Percentiles rank a stretch among this genome's conserved stretches.
These are phyloP conservation scores for Prunella strophiata DNA, from an alignment of 2,797 vertebrate species.

Conservation along the genomic window DNA sequence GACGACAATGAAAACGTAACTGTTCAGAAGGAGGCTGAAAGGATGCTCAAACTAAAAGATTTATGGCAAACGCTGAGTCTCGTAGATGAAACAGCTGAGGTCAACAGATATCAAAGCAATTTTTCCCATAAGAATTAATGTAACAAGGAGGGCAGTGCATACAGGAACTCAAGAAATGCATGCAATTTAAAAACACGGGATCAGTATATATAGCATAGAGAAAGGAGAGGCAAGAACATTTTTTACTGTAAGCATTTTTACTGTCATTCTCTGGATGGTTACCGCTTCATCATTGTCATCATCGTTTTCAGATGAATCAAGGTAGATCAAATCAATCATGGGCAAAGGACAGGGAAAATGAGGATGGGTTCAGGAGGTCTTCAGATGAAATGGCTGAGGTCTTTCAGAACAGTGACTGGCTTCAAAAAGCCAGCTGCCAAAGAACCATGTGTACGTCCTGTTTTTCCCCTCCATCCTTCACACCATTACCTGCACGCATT, in stretches of 20 bases:
- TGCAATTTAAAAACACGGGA: neutral
- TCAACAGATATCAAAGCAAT: conserved; percentile 48
- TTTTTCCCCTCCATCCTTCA: neutral
- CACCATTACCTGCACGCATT: neutral
- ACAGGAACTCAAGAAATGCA: conserved; percentile 25
- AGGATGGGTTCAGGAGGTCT: neutral
- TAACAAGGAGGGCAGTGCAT: conserved; percentile 26
- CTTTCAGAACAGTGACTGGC: neutral
- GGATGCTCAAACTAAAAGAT: conserved; percentile 33
- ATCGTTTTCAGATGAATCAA: conserved; percentile 53
- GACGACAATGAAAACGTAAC: conserved; percentile 42
- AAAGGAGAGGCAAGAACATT: conserved; percentile 31
- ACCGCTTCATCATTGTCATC: conserved; percentile 53
- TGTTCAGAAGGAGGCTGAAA: conserved; percentile 19
- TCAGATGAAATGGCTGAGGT: neutral
- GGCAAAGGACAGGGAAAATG: neutral
- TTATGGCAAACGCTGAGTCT: neutral
- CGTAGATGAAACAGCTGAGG: conserved; percentile 33
- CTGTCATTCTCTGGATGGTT: conserved; percentile 13
- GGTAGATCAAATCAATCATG: conserved; percentile 24
- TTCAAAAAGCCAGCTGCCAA: conserved; percentile 4
- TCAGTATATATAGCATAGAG: neutral
- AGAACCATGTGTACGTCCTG: neutral
- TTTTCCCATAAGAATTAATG: conserved; percentile 41
- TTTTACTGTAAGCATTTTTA: conserved; percentile 42